These are phyloP conservation scores for Boloria euphrosyne DNA, from an alignment of 2,888 invertebrate genomes.

Conservation along the genomic window DNA sequence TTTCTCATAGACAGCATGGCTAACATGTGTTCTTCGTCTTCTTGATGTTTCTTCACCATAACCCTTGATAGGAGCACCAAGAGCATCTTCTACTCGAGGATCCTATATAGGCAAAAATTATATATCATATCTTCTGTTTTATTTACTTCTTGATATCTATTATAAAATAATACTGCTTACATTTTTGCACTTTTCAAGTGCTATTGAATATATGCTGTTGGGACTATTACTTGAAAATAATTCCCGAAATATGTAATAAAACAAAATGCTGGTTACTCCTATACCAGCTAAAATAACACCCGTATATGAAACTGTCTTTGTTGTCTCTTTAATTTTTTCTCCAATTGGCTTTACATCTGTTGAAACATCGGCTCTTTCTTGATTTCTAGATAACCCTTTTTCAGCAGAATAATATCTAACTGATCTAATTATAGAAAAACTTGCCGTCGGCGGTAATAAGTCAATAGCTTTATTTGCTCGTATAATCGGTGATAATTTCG, in stretches of 20 bases:
- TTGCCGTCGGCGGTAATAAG: constrained; percentile 51
- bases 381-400: constrained; percentile 63
- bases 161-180: constrained; percentile 53
- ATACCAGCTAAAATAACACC: constrained; percentile 91
- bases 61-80: constrained; percentile 95
- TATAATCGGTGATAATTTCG: constrained; percentile 63
- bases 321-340: constrained; percentile 93
- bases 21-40: constrained; percentile 91
- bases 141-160: constrained; percentile 4
- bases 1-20: constrained; percentile 88
- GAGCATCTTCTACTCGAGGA: constrained; percentile 88
- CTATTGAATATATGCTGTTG: constrained; percentile 91
- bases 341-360: constrained; percentile 85
- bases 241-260: constrained; percentile 92
- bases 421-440: constrained; percentile 50
- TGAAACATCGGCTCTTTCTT: constrained; percentile 69
- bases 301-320: constrained; percentile 93
- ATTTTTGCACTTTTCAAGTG: constrained; percentile 88
- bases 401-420: constrained; percentile 57
- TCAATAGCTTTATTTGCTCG: constrained; percentile 53
- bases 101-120: constrained; percentile 68
- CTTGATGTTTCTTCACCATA: constrained; percentile 93
- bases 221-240: constrained; percentile 94
- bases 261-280: constrained; percentile 90
- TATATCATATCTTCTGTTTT: constrained; percentile 18